Evolutionary conservation across 2,888 invertebrate genomes (phyloP), one percentile per base, ranked within the genome.

Genomic region (Norana najaformis): DNA sequence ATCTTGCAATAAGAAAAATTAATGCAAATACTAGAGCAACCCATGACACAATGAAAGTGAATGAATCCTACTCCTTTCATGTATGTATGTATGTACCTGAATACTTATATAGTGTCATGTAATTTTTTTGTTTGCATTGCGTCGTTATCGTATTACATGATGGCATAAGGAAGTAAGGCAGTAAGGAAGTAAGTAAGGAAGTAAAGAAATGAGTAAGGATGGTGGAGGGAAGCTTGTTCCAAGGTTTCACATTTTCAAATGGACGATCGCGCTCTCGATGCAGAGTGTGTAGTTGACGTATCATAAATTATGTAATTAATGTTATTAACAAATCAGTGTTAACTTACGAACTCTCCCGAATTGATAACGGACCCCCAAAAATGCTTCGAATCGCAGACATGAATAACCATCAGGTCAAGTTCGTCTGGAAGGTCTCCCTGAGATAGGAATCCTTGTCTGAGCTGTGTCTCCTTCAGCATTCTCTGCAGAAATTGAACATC

Each of bases 351-450:
- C 23, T 3, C 23, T 85, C 37, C 85, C 11, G 85, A 36, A 36
- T 85, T 85, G 37, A 85, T 23, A 13, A 85, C 85, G 37, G 85
- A 85, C 20, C 85, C 85, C 85, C 85, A 85, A n/a, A 85, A 85
- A 35, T 85, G 85, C 13, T 85, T 85, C 6, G 85, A 85, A 36
- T 85, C 16, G 85, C 85, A 85, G 85, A 85, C 85, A 37, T 85
- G 85, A 23, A 85, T 37, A 23, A 85, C 85, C 11, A 85, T 35
- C 14, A 85, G 35, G 1, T 85, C 85, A 13, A 85, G 85, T 6
- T 36, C 11, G 5, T 85, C 85, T 18, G 85, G 85, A 36, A 85
- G 85, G 23, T 85, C 85, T 85, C 16, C n/a, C 18, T 85, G 37
- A 6, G 35, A 23, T 4, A 85, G 23, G 23, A 36, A 85, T 36